Conservation (phyloP, 2,888 invertebrate species). For the Dryocosmus kuriphilus region DNA sequence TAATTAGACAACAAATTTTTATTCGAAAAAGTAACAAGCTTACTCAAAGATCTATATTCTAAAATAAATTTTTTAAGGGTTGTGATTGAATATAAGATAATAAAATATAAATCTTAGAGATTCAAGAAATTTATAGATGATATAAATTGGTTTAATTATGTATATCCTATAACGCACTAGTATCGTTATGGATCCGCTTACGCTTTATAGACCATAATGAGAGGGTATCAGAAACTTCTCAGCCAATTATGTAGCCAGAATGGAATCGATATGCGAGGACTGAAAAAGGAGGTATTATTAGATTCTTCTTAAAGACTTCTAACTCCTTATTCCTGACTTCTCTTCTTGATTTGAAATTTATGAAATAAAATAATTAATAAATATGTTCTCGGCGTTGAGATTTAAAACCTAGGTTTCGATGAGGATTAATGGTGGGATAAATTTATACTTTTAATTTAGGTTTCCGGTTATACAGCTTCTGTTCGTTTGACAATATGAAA, state of each 20-base stretch:
- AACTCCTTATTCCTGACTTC: neutral
- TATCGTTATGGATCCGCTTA: neutral
- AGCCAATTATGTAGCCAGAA: neutral
- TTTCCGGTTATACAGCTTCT: too few relatives aligned
- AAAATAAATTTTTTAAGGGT: neutral
- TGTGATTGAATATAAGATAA: neutral
- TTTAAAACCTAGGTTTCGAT: too few relatives aligned
- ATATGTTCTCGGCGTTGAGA: too few relatives aligned
- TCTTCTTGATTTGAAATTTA: neutral
- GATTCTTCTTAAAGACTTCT: neutral
- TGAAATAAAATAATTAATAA: too few relatives aligned
- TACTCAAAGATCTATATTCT: neutral
- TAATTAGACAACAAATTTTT: neutral
- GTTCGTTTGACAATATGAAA: too few relatives aligned
- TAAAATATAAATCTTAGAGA: conserved; percentile 7
- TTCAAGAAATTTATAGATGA: neutral
- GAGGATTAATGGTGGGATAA: too few relatives aligned
- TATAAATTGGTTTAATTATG: neutral
- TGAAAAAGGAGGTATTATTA: neutral
- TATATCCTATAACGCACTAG: neutral
- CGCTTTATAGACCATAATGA: conserved; percentile 7
- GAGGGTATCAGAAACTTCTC: neutral
- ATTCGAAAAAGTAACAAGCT: neutral
- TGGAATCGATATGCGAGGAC: neutral
- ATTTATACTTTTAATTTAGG: too few relatives aligned